Evolutionary conservation across 2,888 invertebrate species (phyloP).

Genomic region (Adelphocoris suturalis): DNA sequence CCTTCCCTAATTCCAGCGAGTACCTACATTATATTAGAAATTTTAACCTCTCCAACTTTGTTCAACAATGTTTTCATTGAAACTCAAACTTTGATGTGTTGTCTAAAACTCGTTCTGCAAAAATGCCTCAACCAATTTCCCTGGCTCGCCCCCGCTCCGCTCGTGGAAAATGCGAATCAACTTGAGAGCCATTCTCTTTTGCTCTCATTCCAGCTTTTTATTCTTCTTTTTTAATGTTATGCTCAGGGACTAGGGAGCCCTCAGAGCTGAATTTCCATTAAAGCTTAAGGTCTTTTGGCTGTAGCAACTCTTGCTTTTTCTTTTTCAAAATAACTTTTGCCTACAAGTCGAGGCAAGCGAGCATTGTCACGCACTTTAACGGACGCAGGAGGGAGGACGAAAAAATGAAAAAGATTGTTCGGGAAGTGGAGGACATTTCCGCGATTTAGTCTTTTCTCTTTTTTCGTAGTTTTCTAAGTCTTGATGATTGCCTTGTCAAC

Average conservation of each 20-base stretch:
- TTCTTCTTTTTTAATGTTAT: not conserved
- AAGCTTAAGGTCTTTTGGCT: constrained; percentile 40
- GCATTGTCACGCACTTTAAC: not conserved
- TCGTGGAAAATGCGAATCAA: not conserved
- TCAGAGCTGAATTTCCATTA: constrained; percentile 27
- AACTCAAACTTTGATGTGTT: not conserved
- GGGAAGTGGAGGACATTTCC: not conserved
- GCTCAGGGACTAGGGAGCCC: not conserved
- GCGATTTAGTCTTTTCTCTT: not conserved
- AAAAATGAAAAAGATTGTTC: not conserved
- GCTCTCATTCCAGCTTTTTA: not conserved
- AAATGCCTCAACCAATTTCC: constrained; percentile 1
- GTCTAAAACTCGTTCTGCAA: not conserved
- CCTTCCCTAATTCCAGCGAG: too few species aligned
- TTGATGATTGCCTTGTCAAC: not conserved
- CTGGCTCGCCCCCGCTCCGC: not conserved
- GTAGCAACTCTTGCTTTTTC: constrained; percentile 16
- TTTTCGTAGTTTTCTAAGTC: not conserved
- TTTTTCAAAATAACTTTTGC: constrained; percentile 3
- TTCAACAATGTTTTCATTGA: not conserved
- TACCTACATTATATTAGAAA: too few species aligned
- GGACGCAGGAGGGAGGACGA: not conserved
- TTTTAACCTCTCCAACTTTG: too few species aligned
- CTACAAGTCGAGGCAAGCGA: not conserved
- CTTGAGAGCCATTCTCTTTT: not conserved